A percentile compares a stretch with the other conserved stretches of the same genome.
Evolutionary conservation across 2,888 invertebrate genomes (phyloP).

Genomic region (Tipula lateralis): DNA sequence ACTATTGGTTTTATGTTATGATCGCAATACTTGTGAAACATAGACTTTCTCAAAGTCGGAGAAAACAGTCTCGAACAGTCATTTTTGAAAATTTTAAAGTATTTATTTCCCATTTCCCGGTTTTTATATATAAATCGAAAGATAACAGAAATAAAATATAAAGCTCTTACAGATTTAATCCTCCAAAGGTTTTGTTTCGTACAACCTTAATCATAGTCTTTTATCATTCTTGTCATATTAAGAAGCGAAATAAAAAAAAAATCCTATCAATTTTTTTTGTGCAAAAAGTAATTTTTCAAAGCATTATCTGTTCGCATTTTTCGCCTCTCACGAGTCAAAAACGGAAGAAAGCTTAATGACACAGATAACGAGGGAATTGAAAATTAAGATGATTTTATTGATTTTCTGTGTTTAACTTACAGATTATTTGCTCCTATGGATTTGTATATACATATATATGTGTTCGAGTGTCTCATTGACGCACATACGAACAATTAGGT

Average conservation of each 20-base stretch:
- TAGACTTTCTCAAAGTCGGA: not conserved
- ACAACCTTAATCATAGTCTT: not conserved
- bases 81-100: not conserved
- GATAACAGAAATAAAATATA: not conserved
- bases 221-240: not conserved
- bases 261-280: not conserved
- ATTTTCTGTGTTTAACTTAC: too few relatives aligned
- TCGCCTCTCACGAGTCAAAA: not conserved
- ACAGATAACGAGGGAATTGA: not conserved
- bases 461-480: too few relatives aligned
- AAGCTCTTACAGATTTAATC: not conserved
- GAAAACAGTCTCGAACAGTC: not conserved
- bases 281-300: not conserved
- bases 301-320: not conserved
- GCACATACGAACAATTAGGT: too few relatives aligned
- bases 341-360: not conserved
- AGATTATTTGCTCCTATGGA: too few relatives aligned
- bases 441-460: too few relatives aligned
- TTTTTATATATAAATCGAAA: not conserved
- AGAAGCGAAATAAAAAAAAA: not conserved
- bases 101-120: not conserved
- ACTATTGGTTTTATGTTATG: too few relatives aligned
- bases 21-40: too few relatives aligned
- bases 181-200: not conserved
- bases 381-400: too few relatives aligned